Conservation (phyloP, 1,140 invertebrate genomes). For the Euura lappo region DNA sequence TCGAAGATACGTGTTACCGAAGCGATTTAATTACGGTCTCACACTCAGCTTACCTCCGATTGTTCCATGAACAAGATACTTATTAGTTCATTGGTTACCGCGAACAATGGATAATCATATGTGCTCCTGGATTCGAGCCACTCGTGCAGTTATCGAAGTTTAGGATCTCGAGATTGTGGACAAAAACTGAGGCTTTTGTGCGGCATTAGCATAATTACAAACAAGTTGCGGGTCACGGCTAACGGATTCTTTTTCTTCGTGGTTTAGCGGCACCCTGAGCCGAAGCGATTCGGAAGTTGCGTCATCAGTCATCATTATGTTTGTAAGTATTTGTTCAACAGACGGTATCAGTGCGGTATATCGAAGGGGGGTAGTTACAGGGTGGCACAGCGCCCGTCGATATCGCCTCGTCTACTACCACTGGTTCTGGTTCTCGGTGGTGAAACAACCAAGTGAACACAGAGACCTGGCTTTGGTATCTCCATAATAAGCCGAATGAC, state of each 20-base stretch:
- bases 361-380: conserved; percentile 40
- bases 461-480: conserved; percentile 26
- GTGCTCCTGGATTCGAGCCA: too few relatives aligned
- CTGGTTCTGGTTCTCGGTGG: neutral
- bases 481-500: conserved; percentile 54
- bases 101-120: too few relatives aligned
- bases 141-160: neutral
- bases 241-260: conserved; percentile 8
- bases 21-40: too few relatives aligned
- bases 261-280: too few relatives aligned
- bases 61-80: too few relatives aligned
- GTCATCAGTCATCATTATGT: conserved; percentile 25
- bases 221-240: neutral
- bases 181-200: neutral
- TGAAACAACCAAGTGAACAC: neutral
- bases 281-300: conserved; percentile 12
- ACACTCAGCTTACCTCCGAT: too few relatives aligned
- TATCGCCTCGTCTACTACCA: neutral
- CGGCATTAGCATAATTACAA: neutral
- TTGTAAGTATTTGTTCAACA: conserved; percentile 32
- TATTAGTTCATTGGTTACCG: too few relatives aligned
- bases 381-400: conserved; percentile 39
- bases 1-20: too few relatives aligned
- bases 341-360: conserved; percentile 20
- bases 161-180: neutral